phyloP scores from a whole-genome alignment of 2,113 vertebrate species.

The Coryphaenoides rupestris region DNA sequence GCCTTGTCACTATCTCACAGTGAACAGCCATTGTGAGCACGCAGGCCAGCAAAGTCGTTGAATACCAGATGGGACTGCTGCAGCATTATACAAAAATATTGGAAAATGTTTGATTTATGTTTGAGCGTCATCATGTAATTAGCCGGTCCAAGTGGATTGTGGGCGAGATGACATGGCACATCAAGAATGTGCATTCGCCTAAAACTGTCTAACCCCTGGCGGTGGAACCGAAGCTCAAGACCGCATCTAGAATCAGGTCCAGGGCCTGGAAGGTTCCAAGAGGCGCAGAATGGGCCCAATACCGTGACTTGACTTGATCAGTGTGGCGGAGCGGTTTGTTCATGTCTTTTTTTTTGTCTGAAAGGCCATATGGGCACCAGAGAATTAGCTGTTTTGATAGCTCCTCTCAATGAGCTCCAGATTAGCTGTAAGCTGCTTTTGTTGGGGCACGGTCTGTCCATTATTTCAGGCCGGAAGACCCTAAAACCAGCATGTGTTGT shows the following conservation, averaged over 20 bases:
- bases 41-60: too few species aligned
- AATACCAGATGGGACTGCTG: too few species aligned
- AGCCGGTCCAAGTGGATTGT: constrained; percentile 22
- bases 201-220: not conserved
- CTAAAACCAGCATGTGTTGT: constrained; percentile 43
- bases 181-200: too few species aligned
- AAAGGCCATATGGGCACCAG: constrained; percentile 59
- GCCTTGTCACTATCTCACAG: too few species aligned
- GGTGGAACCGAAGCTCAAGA: constrained; percentile 18
- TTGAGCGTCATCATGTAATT: constrained; percentile 44
- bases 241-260: constrained; percentile 34
- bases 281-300: not conserved
- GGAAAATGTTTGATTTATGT: constrained; percentile 22
- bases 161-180: too few species aligned
- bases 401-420: constrained; percentile 56
- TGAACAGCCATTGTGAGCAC: too few species aligned
- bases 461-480: constrained; percentile 34
- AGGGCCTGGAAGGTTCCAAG: constrained; percentile 18
- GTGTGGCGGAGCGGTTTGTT: constrained; percentile 30
- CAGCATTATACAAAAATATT: constrained; percentile 20
- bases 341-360: constrained; percentile 35
- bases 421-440: constrained; percentile 72
- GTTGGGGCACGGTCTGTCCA: constrained; percentile 27
- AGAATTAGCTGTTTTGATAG: constrained; percentile 56
- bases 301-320: constrained; percentile 12